Percentiles rank a stretch among this genome's conserved stretches.
phyloP scores from a whole-genome alignment of 2,797 vertebrate species.

The Pachyuromys duprasi region DNA sequence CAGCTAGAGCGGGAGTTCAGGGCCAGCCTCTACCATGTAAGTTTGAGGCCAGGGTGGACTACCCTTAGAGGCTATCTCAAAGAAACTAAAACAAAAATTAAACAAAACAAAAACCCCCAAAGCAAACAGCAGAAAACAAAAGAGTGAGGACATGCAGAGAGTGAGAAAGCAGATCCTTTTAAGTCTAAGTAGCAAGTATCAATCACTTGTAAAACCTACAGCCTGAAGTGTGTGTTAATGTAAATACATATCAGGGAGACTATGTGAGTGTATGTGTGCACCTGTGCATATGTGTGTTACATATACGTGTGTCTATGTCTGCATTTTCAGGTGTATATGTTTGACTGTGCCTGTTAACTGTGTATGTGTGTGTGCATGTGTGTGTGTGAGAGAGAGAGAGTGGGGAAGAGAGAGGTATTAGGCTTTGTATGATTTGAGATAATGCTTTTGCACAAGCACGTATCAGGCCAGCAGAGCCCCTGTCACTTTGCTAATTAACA shows the following conservation, averaged over 20 bases:
- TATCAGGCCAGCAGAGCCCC: neutral
- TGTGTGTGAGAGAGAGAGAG: neutral
- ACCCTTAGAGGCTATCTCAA: neutral
- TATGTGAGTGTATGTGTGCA: neutral
- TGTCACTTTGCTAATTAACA: neutral
- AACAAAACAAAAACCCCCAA: neutral
- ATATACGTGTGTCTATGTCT: neutral
- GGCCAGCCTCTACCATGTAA: neutral
- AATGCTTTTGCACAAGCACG: neutral
- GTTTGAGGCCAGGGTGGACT: neutral
- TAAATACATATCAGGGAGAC: neutral
- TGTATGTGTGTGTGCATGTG: neutral
- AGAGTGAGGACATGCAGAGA: neutral
- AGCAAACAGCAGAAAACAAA: neutral
- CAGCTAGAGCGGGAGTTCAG: neutral
- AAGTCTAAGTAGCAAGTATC: neutral
- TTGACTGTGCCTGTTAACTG: neutral
- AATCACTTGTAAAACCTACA: neutral
- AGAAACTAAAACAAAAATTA: neutral
- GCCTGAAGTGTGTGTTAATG: neutral
- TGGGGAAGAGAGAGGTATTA: neutral
- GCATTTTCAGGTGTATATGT: neutral
- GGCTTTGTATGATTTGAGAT: neutral
- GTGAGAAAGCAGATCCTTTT: neutral
- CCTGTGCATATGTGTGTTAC: neutral